Percentiles rank a stretch among this genome's conserved stretches.
phyloP scores from a whole-genome alignment of 2,113 vertebrate genomes.

The Calypte anna region DNA sequence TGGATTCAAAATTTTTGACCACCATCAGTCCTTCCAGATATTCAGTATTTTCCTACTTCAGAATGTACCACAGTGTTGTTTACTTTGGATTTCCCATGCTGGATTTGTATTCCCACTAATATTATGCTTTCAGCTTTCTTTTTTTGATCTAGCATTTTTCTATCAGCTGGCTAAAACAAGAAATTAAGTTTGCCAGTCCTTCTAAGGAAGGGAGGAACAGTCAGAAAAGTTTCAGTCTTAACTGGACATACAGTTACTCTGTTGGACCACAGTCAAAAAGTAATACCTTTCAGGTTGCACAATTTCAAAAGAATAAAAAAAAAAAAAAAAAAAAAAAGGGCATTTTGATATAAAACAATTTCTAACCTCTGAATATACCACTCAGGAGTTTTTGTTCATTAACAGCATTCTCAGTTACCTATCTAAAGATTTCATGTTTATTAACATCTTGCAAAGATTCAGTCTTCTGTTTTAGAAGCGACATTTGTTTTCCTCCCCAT shows the following conservation, averaged over 20 bases:
- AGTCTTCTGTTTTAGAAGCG: background rate
- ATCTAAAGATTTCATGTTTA: background rate
- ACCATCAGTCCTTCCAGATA: background rate
- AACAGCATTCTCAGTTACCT: background rate
- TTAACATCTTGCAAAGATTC: background rate
- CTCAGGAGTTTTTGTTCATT: background rate
- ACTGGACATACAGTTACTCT: background rate
- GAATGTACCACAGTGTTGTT: background rate
- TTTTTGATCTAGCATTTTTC: background rate
- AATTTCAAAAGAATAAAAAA: background rate
- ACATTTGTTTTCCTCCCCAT: background rate
- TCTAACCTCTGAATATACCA: background rate
- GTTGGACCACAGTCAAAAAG: background rate
- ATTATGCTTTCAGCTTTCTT: background rate
- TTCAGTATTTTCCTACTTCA: background rate
- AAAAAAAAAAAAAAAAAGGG: too few species aligned
- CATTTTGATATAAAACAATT: background rate
- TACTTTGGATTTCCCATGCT: background rate
- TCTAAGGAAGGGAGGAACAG: background rate
- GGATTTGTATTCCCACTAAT: background rate
- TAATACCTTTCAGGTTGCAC: background rate
- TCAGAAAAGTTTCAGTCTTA: background rate
- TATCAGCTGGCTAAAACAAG: background rate
- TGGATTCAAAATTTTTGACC: background rate
- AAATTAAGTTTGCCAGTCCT: background rate